Evolutionary conservation across 53 echinoderm and acorn worm species (phyloP), one percentile per base, ranked within the genome.

Genomic region (Paelopatides confundens): DNA sequence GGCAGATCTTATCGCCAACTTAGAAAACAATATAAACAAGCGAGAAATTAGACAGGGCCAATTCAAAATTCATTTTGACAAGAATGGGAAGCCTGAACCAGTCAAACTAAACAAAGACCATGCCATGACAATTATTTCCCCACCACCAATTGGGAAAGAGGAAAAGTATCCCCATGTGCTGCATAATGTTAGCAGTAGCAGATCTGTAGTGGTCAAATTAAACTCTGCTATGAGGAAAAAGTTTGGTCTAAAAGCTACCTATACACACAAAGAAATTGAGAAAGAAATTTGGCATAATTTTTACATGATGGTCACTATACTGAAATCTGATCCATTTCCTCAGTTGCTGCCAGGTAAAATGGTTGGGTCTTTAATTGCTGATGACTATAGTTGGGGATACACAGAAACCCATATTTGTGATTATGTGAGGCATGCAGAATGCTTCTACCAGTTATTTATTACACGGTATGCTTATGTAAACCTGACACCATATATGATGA

Each of bases 401-500:
- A 40, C 70, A 17, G 31, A 49, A 0, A 62, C 69, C 3, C 37
- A 69, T 11, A 86, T 76, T 2, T 0, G 14, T 5, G 13, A 9
- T 1, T 92, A 77, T 48, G 37, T 29, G n/a, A 26, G 34, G n/a
- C 69, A 69, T 65, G 93, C 89, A 8, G 89, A 89, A 31, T 86
- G 76, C 34, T 89, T 92, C 38, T 69, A 92, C 58, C 92, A 63
- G 38, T 62, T 92, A 36, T 65, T 89, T 29, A 62, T 64, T 26
- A 86, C 89, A n/a, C 50, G 24, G 64, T 89, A 86, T 69, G 77
- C 81, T 12, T 27, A 37, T 26, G 69, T 18, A 18, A 81, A 86
- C 27, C 63, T 92, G 10, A 89, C 89, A 3, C 86, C 86, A 12
- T 89, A 92, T 53, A 89, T 86, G 86, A 89, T 92, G 82, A 92